Evolutionary conservation across 2,113 vertebrate genomes (phyloP).

Genomic region (Ptilorrhoa leucosticta): DNA sequence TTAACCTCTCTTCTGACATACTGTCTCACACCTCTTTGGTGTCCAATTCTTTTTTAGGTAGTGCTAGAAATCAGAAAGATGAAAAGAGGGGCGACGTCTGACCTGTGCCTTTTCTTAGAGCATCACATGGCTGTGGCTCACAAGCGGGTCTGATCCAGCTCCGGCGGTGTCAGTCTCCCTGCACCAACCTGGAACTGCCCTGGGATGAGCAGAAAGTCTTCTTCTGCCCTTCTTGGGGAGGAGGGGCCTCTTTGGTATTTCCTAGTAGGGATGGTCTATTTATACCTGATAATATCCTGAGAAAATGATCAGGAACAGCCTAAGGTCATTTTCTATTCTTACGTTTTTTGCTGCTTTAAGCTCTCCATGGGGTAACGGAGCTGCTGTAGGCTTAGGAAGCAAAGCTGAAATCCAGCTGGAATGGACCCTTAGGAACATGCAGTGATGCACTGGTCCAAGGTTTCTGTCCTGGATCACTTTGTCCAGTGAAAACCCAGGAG

Average conservation of each 20-base stretch:
- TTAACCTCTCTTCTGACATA: conserved; percentile 20
- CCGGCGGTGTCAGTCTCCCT: background rate
- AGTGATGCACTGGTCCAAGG: background rate
- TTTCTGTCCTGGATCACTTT: background rate
- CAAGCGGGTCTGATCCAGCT: background rate
- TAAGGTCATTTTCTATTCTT: conserved; percentile 35
- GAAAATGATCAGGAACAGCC: background rate
- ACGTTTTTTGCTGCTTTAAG: background rate
- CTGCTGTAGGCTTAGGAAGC: background rate
- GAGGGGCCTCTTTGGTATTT: conserved; percentile 12
- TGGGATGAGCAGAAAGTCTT: background rate
- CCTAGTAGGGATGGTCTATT: background rate
- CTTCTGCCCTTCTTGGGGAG: background rate
- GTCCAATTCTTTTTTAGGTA: conserved; percentile 18
- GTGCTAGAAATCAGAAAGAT: conserved; percentile 18
- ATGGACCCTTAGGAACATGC: background rate
- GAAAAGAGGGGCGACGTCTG: background rate
- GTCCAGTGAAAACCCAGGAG: background rate
- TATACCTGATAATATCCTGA: conserved; percentile 11
- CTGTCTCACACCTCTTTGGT: conserved; percentile 35
- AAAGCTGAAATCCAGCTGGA: background rate
- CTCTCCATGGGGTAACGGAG: background rate
- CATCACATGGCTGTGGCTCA: background rate
- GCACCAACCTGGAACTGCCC: background rate
- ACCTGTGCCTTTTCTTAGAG: conserved; percentile 42